Evolutionary conservation across 2,797 vertebrate species (phyloP), one percentile per base, ranked within the genome.

Genomic region (Jordanella pulchra): DNA sequence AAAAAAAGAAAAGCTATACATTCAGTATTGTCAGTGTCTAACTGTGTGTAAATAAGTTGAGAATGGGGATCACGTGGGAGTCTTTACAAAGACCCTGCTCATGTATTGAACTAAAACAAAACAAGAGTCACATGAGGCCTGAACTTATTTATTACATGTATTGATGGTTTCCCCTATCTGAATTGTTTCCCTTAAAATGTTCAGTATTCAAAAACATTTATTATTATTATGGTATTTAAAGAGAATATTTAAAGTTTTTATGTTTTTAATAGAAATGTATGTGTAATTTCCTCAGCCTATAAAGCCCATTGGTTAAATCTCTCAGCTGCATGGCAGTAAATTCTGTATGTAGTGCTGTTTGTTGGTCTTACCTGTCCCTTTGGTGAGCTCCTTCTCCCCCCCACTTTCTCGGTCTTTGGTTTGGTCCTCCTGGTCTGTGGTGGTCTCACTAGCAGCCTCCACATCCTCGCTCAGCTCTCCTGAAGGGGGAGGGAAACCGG

Each of bases 381-480:
- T 98, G 95, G 91, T 94, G 93, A 96, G 96, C 83, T 99, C 97
- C 92, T 97, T 98, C 87, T 98, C 96, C 87, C 95, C 93, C 93
- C 95, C 95, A 91, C 95, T 93, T 89, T 98, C 97, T 89, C 95
- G 96, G 86, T 98, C 97, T 96, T 97, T 99, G 86, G 95, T 92
- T 92, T 97, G 94, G 92, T 99, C 98, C 93, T 98, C 98, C 86
- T 95, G 95, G 86, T 98, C 97, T 76, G 94, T 94, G 67, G 94
- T 92, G 77, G 95, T 93, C 94, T 99, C 98, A 88, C 83, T 95
- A 90, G 96, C 95, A 90, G 96, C 97, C 94, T 99, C 98, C 80
- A 95, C 96, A 96, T 99, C 98, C 95, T 99, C 98, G 85, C 87
- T 90, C 83, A 96, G 91, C 92, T 99, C 98, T 94, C 98, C 98